A percentile compares a stretch with the other conserved stretches of the same genome.
Evolutionary conservation across 2,888 invertebrate species (phyloP).

Genomic region (Gisinianus flammeolus): DNA sequence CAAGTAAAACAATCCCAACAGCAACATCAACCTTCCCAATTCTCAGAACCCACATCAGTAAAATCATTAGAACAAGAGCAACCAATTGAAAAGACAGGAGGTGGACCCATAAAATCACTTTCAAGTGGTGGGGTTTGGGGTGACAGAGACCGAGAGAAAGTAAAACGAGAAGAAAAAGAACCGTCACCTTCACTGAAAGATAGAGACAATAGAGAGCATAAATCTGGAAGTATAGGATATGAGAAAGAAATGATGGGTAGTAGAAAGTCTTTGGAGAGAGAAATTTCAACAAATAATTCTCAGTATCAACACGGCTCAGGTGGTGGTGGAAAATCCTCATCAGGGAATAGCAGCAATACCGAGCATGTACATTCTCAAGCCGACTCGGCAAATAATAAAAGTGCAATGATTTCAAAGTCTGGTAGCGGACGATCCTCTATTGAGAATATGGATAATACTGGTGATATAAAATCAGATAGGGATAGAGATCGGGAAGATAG

Average conservation of each 20-base stretch:
- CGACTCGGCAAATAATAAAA: slow-evolving; percentile 10
- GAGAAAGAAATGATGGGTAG: background rate
- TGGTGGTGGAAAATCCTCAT: background rate
- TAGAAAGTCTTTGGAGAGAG: slow-evolving; percentile 32
- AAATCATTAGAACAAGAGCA: slow-evolving; percentile 10
- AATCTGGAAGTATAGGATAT: background rate
- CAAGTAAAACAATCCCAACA: slow-evolving; percentile 7
- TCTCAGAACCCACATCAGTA: slow-evolving; percentile 22
- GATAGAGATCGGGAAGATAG: slow-evolving; percentile 33
- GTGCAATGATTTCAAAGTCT: slow-evolving; percentile 31
- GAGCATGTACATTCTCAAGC: background rate
- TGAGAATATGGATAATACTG: background rate
- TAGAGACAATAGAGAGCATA: slow-evolving; percentile 2
- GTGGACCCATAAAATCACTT: slow-evolving; percentile 30
- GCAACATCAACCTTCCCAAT: slow-evolving; percentile 11
- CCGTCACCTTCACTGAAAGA: slow-evolving; percentile 11
- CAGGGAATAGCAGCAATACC: background rate
- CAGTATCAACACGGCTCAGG: background rate
- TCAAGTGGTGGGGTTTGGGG: slow-evolving; percentile 30
- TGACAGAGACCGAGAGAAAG: slow-evolving; percentile 42
- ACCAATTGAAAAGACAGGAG: background rate
- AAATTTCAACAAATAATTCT: background rate
- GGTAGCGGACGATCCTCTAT: slow-evolving; percentile 16
- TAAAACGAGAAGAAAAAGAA: slow-evolving; percentile 42
- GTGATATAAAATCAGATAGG: background rate